Percentiles rank a stretch among this genome's conserved stretches.
Conservation (phyloP, 2,888 invertebrate species). For the Drosophila buzzatii region DNA sequence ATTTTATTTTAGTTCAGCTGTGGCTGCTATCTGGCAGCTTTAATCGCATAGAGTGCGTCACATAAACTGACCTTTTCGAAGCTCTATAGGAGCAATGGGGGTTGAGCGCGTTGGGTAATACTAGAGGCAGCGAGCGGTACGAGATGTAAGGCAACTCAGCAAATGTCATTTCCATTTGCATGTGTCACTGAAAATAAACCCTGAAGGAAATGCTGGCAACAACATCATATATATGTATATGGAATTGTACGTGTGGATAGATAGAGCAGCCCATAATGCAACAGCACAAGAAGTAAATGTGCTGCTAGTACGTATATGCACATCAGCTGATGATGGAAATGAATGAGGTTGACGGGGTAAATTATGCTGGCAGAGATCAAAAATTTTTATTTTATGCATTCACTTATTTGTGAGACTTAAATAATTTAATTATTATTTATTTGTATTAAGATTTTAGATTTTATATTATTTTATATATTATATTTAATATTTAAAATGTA, state of each 20-base stretch:
- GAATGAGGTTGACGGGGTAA: neutral
- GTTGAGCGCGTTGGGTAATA: neutral
- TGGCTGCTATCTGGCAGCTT: constrained; percentile 14
- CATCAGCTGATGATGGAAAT: neutral
- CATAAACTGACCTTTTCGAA: constrained; percentile 52
- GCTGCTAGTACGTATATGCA: neutral
- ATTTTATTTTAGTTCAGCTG: constrained; percentile 51
- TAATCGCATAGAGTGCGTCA: constrained; percentile 23
- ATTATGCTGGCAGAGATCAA: neutral
- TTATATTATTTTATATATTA: too few relatives aligned
- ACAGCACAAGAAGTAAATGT: constrained; percentile 3
- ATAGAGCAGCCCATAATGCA: neutral
- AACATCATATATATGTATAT: neutral
- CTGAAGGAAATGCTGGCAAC: constrained; percentile 45
- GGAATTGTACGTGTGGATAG: constrained; percentile 8
- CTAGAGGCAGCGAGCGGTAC: neutral
- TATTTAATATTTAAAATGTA: too few relatives aligned
- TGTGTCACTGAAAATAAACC: constrained; percentile 44
- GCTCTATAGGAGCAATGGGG: neutral
- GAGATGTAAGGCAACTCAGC: constrained; percentile 1
- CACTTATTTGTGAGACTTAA: neutral
- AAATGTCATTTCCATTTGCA: constrained; percentile 60
- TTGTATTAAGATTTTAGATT: too few relatives aligned
- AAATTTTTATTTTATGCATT: constrained; percentile 1
- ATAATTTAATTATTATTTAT: too few relatives aligned